Base-by-base conservation (phyloP, 64 coral and sea anemone genomes). In the Dendrophyllia cribrosa region DNA sequence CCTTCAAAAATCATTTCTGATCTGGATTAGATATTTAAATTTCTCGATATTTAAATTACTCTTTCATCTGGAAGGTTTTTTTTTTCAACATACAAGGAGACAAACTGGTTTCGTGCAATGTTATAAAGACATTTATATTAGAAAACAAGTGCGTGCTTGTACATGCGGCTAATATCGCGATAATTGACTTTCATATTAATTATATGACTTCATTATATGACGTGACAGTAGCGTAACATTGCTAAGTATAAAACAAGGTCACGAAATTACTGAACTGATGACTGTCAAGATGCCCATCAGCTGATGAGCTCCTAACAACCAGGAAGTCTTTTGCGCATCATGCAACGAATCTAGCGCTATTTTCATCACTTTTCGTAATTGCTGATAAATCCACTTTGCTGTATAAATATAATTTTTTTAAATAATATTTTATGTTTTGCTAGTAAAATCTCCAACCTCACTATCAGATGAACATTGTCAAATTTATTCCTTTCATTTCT, bases 1-100 rank as follows among this genome's bases (percentile, higher is more conserved):
- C 16, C 15, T 46, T 11, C 4, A 9, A 17, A 75, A 49, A 49
- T 75, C 34, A 20, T 75, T 75, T 50, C 46, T 20, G 43, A 84
- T 68, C 44, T 84, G 80, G 60, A 84, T 84, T 67, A 84, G 5
- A 24, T 67, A 68, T 67, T 65, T 50, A 43, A 75, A 50, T 75
- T 75, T 5, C 47, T 45, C 47, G 34, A 34, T 34, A 45, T n/a
- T n/a, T 3, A 7, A 44, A 14, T 45, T 72, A 45, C 9, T 44
- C 8, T 72, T 43, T 72, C 11, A 72, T 0, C 11, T 45, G 10
- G 7, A 12, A 10, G 26, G 43, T 9, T 58, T 7, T 45, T 45
- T 11, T 43, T 72, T 72, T 45, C 70, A 72, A 9, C 70, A 34
- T 12, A 3, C 43, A 44, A 45, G 70, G 26, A 11, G 45, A 45